Base-by-base conservation (phyloP, 35 echinoderm and acorn worm species). In the Nesometra sesokonis region DNA sequence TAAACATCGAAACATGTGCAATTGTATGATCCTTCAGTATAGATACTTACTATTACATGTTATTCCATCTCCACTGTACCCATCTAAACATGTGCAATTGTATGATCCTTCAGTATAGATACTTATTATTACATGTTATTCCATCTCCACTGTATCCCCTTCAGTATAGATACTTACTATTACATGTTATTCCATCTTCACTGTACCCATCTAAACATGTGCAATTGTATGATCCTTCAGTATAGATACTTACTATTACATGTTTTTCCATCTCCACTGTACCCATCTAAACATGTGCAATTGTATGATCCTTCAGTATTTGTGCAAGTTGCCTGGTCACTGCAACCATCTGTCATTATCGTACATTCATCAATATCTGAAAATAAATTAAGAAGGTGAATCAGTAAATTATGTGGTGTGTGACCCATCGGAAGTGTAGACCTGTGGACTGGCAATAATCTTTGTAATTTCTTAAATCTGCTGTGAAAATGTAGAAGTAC, bases 141-240 rank as follows among this genome's bases (percentile, higher is more conserved):
- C n/a, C n/a, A n/a, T n/a, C n/a, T n/a, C n/a, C n/a, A n/a, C n/a
- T n/a, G n/a, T n/a, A n/a, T n/a, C n/a, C n/a, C n/a, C 4, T 43
- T 43, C 15, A 43, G 11, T 21, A 35, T 81, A 81, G 11, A 31
- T 81, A 0, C 31, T 35, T 39, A 91, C 91, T 80, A 90, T 77
- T 19, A 52, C 39, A 87, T 92, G 37, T 78, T 90, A 92, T 57
- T 35, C 94, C 94, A 80, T 93, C 86, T 13, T 85, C 82, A 30
- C 67, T 34, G 67, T 86, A 97, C 27, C 94, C 94, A 46, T 82
- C 77, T 11, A 77, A 30, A 78, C 94, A 97, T 11, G 85, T 85
- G 57, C 94, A 97, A 27, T 79, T 85, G 57, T 35, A 97, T 30
- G 52, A 84, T 36, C 94, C 94, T 13, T 57, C n/a, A 2, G 78